Conservation (phyloP, 2,888 invertebrate genomes). For the Lissocephala sabroskyi region DNA sequence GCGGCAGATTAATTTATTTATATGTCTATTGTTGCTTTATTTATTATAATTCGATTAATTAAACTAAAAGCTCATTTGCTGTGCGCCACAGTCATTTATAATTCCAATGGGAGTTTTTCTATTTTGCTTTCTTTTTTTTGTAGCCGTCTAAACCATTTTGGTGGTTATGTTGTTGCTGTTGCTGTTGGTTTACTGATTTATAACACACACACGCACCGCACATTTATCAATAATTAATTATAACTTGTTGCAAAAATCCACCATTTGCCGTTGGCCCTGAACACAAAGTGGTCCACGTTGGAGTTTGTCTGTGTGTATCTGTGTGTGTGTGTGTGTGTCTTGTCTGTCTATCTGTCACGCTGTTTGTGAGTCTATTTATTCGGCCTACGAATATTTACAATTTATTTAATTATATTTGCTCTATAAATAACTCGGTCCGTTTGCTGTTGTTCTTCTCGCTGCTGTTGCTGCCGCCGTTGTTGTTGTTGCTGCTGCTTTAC, state of each 20-base stretch:
- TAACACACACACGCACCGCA: slow-evolving; percentile 31
- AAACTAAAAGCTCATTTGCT: slow-evolving; percentile 65
- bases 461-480: too few species aligned
- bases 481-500: too few species aligned
- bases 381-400: slow-evolving; percentile 1
- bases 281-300: too few species aligned
- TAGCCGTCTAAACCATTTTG: not conserved
- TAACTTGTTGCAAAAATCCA: slow-evolving; percentile 35
- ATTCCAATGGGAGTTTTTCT: not conserved
- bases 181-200: slow-evolving; percentile 15
- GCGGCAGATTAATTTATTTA: slow-evolving; percentile 20
- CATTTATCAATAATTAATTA: slow-evolving; percentile 57
- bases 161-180: slow-evolving; percentile 7
- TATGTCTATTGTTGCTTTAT: slow-evolving; percentile 27
- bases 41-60: slow-evolving; percentile 55
- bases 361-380: not conserved
- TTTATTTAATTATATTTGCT: slow-evolving; percentile 5
- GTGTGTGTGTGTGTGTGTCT: slow-evolving; percentile 12
- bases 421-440: too few species aligned
- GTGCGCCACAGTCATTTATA: slow-evolving; percentile 54
- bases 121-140: slow-evolving; percentile 14
- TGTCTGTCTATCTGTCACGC: not conserved
- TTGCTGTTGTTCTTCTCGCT: too few species aligned
- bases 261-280: slow-evolving; percentile 25
- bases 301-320: too few species aligned